These are phyloP conservation scores for Choristoneura fumiferana DNA, from an alignment of 1,140 invertebrate genomes.

Conservation along the genomic window DNA sequence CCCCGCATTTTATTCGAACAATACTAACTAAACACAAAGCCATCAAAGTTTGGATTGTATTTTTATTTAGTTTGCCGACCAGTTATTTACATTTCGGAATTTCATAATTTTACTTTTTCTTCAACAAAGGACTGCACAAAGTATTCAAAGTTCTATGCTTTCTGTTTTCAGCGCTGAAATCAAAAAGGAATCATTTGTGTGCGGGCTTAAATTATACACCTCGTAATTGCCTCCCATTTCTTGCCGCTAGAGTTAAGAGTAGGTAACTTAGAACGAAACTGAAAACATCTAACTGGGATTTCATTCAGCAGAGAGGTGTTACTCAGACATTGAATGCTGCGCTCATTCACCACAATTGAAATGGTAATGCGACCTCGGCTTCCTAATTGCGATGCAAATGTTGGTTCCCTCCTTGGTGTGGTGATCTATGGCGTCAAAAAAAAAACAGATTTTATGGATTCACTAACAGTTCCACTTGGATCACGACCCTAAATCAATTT, in stretches of 20 bases:
- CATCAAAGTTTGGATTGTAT: no score
- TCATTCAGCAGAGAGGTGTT: constrained; percentile 38
- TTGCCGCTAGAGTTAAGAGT: not conserved
- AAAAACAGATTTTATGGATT: no score
- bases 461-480: no score
- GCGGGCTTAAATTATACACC: constrained; percentile 17
- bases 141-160: not conserved
- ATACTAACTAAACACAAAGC: no score
- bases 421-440: no score
- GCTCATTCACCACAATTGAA: constrained; percentile 55
- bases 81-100: no score
- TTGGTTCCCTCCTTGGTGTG: not conserved
- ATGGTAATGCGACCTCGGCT: constrained; percentile 52
- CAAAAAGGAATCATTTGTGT: constrained; percentile 15
- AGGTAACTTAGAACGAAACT: constrained; percentile 13
- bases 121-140: not conserved
- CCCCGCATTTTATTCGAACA: no score
- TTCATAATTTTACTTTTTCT: no score
- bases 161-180: constrained; percentile 16
- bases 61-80: no score
- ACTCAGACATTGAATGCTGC: constrained; percentile 38
- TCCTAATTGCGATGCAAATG: constrained; percentile 61
- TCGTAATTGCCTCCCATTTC: constrained; percentile 11
- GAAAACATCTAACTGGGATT: constrained; percentile 33
- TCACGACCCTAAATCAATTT: no score